Base-by-base conservation (phyloP, 2,888 invertebrate species). In the Elmis aenea region DNA sequence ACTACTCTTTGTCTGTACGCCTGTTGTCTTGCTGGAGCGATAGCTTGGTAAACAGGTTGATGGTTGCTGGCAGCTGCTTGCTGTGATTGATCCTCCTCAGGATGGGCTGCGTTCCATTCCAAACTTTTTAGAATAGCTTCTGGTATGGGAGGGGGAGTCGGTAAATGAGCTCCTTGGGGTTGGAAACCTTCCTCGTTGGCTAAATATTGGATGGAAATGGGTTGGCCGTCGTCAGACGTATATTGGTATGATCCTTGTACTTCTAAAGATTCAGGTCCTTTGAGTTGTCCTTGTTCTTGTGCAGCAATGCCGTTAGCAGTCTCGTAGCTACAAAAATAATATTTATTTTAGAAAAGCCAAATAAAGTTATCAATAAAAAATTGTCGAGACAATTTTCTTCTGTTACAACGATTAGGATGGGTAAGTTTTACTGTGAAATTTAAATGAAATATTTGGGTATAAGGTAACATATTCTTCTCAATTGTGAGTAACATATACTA, bases 161-260 rank as follows among this genome's bases (percentile, higher is more conserved):
- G 65, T 22, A 54, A 32, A 39, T 54, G 54, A 9, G 48, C 51
- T 5, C 31, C 81, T 62, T 71, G 64, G 14, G 82, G 75, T 43
- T 76, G 77, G 72, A 78, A 83, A 41, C 83, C 83, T 48, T 79
- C 76, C 59, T 82, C 81, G 51, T 83, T 79, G 48, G 84, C 82
- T 36, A 72, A 56, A 64, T 81, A 84, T 21, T 67, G 64, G 40
- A 83, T 59, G n/a, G 66, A 56, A 51, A 79, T 69, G 6, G 69
- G 68, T 22, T 72, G 64, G 8, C 84, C 83, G 48, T 82, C 81
- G 8, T 77, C 77, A 12, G 77, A 72, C 2, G 68, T 71, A 64
- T 70, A 76, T 20, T 71, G 64, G 67, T 69, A 78, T 1, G 69
- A 60, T 11, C 79, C 79, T 47, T 73, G 69, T 5, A 67, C 66